Base-by-base conservation (phyloP, 2,888 invertebrate genomes). In the Parnassius orleans region DNA sequence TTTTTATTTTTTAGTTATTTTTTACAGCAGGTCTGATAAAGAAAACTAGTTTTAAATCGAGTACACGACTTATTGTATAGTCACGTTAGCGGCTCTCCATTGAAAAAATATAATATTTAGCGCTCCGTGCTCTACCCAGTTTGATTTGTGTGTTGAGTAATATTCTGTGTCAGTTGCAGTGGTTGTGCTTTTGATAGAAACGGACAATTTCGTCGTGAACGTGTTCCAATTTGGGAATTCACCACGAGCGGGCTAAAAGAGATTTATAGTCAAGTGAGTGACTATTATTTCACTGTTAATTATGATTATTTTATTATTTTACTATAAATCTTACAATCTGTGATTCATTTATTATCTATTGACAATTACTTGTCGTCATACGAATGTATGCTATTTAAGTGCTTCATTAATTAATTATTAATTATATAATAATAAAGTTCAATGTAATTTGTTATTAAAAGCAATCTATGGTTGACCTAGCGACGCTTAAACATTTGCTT, bases 241-340 rank as follows among this genome's bases (percentile, higher is more conserved):
- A 91, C 79, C 90, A 91, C 90, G 90, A 91, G 88, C 87, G 90
- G 91, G 89, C 86, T 91, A 78, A 90, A 91, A 88, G 90, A 90
- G 88, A 78, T 90, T 80, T 91, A 91, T 84, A 83, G 91, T 80
- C 90, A 86, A 87, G 90, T 91, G 78, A 89, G 91, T 88, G 77
- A 44, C 54, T 42, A 10, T 14, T 42, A 10, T 14, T 9, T 15
- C n/a, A 50, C 50, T 50, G 9, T 50, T 50, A 2, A 48, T 24
- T 64, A 14, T 56, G 33, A 33, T 33, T 33, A 7, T 33, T 33
- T 33, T 33, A 5, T 33, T 33, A 1, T 33, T 33, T 33, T 33
- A 5, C 33, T 33, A 24, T 24, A 24, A 24, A 2, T 3, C 3
- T 33, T 5, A 7, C 33, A 33, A 33, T 33, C 33, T 33, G 33